Evolutionary conservation across 2,113 vertebrate species (phyloP).

Genomic region (Saccopteryx leptura): DNA sequence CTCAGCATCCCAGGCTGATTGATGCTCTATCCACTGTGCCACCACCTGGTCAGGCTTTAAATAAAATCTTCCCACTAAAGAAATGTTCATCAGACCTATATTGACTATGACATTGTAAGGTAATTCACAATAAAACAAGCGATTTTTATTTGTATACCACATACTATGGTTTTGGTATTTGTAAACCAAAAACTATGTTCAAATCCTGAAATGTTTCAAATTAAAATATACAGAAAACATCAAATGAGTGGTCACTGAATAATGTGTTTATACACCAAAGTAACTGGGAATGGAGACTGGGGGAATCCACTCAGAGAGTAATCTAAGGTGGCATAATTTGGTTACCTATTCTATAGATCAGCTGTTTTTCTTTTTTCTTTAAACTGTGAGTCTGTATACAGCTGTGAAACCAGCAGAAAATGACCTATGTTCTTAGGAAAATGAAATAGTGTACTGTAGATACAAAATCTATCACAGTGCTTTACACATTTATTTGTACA

Average conservation of each 20-base stretch:
- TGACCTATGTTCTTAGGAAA: conserved; percentile 27
- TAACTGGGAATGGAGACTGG: neutral
- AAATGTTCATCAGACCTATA: conserved; percentile 20
- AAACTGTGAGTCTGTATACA: neutral
- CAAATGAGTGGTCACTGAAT: neutral
- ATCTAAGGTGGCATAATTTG: neutral
- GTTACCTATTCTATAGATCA: neutral
- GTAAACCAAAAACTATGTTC: neutral
- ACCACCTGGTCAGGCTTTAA: too few relatives aligned
- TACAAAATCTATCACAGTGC: neutral
- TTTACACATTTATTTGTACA: neutral
- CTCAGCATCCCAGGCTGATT: too few relatives aligned
- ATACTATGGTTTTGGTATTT: neutral
- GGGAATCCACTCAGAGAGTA: neutral
- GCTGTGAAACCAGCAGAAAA: conserved; percentile 35
- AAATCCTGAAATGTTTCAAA: conserved; percentile 43
- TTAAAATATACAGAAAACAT: neutral
- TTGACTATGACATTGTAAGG: neutral
- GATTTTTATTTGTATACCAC: neutral
- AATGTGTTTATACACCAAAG: conserved; percentile 1
- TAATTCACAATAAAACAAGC: conserved; percentile 29
- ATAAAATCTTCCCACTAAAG: conserved; percentile 29
- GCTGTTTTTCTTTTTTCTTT: neutral
- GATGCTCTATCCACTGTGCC: too few relatives aligned
- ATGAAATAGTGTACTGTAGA: conserved; percentile 23